Evolutionary conservation across 2,888 invertebrate species (phyloP), one percentile per base, ranked within the genome.

Genomic region (Trissoscelio sp.): DNA sequence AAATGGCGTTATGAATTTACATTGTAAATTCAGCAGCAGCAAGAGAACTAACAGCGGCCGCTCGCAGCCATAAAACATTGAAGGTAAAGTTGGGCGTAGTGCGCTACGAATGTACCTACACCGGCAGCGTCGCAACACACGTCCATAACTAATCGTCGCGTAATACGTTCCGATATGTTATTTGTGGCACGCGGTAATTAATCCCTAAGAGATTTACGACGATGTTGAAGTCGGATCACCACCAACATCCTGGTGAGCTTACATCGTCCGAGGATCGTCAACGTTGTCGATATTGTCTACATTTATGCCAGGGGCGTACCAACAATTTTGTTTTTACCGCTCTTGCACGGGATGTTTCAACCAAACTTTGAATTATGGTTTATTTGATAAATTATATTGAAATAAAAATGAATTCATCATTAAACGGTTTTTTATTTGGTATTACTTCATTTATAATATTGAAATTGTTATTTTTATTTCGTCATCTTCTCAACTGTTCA

Each of bases 161-260:
- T 75, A 83, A 81, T 83, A 75, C 78, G 78, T 80, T 69, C 73
- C 75, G 80, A 83, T 83, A 77, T 69, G 70, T 81, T 73, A 84
- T 84, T 83, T 81, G 58, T 67, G 79, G 67, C 81, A 78, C 66
- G 83, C 79, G 60, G 74, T 79, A 84, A 84, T 84, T 84, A 84
- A 84, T 84, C 77, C 77, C 75, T 18, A 34, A 16, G 48, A 81
- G 79, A 82, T 83, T 83, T 82, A 81, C 81, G 73, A 69, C 20
- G 58, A 55, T 64, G 58, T 24, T 57, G n/a, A 42, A 53, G 51
- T 48, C 53, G 22, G 60, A 67, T 67, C 60, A 42, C 46, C 51
- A 24, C 39, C 67, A 67, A 64, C 55, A 74, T 60, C 75, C 60
- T 51, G 67, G 75, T 60, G 70, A 57, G 70, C 64, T 70, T 64